phyloP scores from a whole-genome alignment of 92 coral and sea anemone genomes.

The Parazoanthus darwini region DNA sequence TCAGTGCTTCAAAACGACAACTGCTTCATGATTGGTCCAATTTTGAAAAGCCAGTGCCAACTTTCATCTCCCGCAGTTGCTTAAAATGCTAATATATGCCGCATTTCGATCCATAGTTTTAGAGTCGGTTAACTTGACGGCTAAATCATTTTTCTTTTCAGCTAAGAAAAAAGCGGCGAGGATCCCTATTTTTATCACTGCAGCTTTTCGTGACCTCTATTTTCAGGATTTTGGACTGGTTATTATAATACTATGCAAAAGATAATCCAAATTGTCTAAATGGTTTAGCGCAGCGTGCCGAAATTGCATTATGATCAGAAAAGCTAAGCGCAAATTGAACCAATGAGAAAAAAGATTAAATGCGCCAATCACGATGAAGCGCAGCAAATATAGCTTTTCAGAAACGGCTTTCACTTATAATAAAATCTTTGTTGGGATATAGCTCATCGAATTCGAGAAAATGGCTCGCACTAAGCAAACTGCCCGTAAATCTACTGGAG shows the following conservation, averaged over 20 bases:
- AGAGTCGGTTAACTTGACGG: constrained; percentile 30
- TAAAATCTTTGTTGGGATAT: constrained; percentile 20
- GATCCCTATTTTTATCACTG: constrained; percentile 22
- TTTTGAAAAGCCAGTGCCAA: constrained; percentile 28
- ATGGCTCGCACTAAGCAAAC: constrained; percentile 17
- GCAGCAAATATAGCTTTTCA: constrained; percentile 21
- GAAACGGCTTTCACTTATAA: constrained; percentile 25
- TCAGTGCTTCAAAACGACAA: constrained; percentile 24
- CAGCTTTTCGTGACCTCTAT: constrained; percentile 12
- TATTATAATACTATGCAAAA: constrained; percentile 13
- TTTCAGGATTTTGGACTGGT: constrained; percentile 29
- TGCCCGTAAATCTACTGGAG: too few species aligned
- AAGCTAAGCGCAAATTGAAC: constrained; percentile 15
- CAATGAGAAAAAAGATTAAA: constrained; percentile 24
- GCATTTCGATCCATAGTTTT: constrained; percentile 8
- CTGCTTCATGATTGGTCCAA: constrained; percentile 25
- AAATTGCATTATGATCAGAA: constrained; percentile 28
- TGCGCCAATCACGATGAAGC: constrained; percentile 29
- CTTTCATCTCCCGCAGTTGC: constrained; percentile 24
- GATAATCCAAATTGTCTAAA: constrained; percentile 14
- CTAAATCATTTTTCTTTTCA: constrained; percentile 19
- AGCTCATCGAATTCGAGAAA: constrained; percentile 25
- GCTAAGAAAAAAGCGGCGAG: constrained; percentile 26
- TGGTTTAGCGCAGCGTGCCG: constrained; percentile 28
- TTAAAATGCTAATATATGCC: constrained; percentile 14